Conservation (phyloP, 2,113 vertebrate species). For the Mus pahari region DNA sequence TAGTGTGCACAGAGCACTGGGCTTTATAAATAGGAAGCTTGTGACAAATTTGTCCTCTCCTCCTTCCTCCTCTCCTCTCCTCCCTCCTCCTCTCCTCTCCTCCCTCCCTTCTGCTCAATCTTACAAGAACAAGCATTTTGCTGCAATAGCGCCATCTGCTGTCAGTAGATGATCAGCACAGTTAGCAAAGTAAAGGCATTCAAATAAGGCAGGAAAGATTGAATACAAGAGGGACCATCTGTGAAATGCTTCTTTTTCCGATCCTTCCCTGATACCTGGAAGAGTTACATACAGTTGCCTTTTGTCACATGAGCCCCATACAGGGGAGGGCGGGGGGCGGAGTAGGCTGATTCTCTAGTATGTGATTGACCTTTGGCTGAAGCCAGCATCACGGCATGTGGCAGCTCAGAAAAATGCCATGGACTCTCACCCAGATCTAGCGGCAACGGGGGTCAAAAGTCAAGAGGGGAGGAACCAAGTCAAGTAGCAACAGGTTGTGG, state of each 20-base stretch:
- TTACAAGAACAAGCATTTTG: neutral
- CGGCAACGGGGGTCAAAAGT: neutral
- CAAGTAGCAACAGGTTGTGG: neutral
- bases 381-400: neutral
- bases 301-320: neutral
- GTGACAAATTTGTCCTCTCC: neutral
- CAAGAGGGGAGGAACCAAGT: neutral
- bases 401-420: neutral
- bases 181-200: neutral
- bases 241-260: neutral
- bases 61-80: no score
- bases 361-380: neutral
- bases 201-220: neutral
- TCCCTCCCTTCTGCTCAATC: neutral
- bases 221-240: neutral
- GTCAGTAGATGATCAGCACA: neutral
- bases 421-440: neutral
- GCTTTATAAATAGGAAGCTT: neutral
- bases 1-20: neutral
- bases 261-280: neutral
- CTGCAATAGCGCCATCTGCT: conserved; percentile 70
- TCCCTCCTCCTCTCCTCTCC: neutral
- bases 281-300: neutral
- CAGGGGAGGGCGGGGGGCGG: neutral
- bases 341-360: neutral